Percentiles rank a stretch among this genome's conserved stretches.
Evolutionary conservation across 2,888 invertebrate genomes (phyloP).

Genomic region (Dione vanillae): DNA sequence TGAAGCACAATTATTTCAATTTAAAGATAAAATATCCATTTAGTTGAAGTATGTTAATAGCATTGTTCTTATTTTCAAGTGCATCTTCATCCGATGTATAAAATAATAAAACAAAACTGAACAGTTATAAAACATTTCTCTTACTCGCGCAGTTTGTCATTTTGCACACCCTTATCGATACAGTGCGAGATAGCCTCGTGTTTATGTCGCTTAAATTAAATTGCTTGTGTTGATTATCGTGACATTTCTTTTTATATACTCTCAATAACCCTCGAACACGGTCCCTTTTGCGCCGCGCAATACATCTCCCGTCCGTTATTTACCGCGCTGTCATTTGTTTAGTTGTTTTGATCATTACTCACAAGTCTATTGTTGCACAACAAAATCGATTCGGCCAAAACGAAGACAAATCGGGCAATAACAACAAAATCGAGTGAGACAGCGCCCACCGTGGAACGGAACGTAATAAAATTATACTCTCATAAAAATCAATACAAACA

Average conservation of each 20-base stretch:
- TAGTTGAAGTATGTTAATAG: conserved; percentile 57
- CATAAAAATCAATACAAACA: conserved; percentile 80
- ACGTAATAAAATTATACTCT: conserved; percentile 71
- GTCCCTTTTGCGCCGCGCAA: conserved; percentile 39
- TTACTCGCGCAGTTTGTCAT: conserved; percentile 78
- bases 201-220: conserved; percentile 82
- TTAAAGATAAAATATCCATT: conserved; percentile 29
- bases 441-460: conserved; percentile 58
- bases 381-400: conserved; percentile 50
- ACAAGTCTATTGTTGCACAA: conserved; percentile 50
- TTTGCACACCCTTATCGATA: conserved; percentile 81
- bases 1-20: conserved; percentile 27
- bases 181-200: conserved; percentile 75
- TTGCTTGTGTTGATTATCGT: conserved; percentile 78
- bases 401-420: conserved; percentile 50
- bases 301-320: conserved; percentile 48
- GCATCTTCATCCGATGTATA: conserved; percentile 69
- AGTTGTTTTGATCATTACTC: conserved; percentile 54
- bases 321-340: conserved; percentile 49
- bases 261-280: conserved; percentile 63
- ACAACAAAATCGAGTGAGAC: conserved; percentile 50
- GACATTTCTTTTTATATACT: conserved; percentile 73
- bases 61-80: conserved; percentile 68
- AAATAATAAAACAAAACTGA: conserved; percentile 76
- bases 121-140: conserved; percentile 76